phyloP scores from a whole-genome alignment of 2,888 invertebrate genomes.

The Sarcophaga caerulescens region DNA sequence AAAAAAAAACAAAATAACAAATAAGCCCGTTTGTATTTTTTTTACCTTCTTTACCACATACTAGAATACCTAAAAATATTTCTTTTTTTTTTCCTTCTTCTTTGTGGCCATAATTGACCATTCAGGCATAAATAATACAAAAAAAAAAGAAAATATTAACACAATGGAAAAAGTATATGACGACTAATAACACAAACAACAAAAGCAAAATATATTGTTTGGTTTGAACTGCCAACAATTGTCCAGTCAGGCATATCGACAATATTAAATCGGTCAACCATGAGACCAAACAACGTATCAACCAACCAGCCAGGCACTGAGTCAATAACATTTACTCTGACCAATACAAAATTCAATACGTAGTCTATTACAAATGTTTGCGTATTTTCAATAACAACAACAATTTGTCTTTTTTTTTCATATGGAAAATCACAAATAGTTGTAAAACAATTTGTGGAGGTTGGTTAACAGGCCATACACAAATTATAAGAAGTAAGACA shows the following conservation, averaged over 20 bases:
- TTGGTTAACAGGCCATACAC: too few species aligned
- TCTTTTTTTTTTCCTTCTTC: conserved; percentile 25
- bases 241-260: conserved; percentile 50
- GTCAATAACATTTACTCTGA: conserved; percentile 19
- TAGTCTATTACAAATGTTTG: conserved; percentile 14
- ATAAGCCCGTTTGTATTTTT: conserved; percentile 34
- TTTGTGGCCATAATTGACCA: conserved; percentile 58
- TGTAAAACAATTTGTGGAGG: not conserved
- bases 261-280: conserved; percentile 38
- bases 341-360: conserved; percentile 27
- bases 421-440: not conserved
- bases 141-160: conserved; percentile 41
- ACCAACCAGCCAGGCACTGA: conserved; percentile 5
- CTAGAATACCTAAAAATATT: not conserved
- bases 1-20: conserved; percentile 29
- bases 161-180: conserved; percentile 24
- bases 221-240: conserved; percentile 56
- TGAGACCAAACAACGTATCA: not conserved
- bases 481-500: not conserved
- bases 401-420: not conserved
- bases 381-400: not conserved
- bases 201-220: conserved; percentile 27
- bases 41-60: not conserved
- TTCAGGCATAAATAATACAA: conserved; percentile 56
- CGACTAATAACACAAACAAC: not conserved